Percentiles rank a stretch among this genome's conserved stretches.
phyloP scores from a whole-genome alignment of 2,113 vertebrate genomes.

The Peromyscus leucopus region DNA sequence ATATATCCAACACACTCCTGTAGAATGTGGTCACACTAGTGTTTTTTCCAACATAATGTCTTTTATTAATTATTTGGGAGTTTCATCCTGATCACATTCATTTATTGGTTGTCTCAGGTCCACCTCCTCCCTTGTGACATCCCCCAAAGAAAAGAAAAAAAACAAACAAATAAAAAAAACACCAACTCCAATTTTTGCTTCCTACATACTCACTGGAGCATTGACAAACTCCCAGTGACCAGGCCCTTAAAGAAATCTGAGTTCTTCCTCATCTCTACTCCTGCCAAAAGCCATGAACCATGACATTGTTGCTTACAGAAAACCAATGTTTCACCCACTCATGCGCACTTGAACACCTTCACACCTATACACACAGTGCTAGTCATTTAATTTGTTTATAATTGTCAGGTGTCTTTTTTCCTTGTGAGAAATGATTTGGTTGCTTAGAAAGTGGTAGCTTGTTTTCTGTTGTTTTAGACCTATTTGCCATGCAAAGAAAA shows the following conservation, averaged over 20 bases:
- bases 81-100: background rate
- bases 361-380: background rate
- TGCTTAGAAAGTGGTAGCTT: background rate
- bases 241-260: background rate
- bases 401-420: background rate
- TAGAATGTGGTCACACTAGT: background rate
- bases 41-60: background rate
- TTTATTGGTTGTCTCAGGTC: background rate
- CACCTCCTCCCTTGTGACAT: background rate
- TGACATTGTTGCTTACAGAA: background rate
- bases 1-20: background rate
- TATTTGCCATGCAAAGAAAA: background rate
- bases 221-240: background rate
- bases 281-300: background rate
- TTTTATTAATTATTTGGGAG: background rate
- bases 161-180: background rate
- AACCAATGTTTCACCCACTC: background rate
- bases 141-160: background rate
- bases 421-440: background rate
- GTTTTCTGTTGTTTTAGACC: background rate
- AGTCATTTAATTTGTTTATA: background rate
- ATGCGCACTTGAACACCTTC: background rate
- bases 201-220: background rate
- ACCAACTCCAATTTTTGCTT: background rate
- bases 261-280: background rate